Evolutionary conservation across 2,113 vertebrate species (phyloP).

Genomic region (Lagopus leucura): DNA sequence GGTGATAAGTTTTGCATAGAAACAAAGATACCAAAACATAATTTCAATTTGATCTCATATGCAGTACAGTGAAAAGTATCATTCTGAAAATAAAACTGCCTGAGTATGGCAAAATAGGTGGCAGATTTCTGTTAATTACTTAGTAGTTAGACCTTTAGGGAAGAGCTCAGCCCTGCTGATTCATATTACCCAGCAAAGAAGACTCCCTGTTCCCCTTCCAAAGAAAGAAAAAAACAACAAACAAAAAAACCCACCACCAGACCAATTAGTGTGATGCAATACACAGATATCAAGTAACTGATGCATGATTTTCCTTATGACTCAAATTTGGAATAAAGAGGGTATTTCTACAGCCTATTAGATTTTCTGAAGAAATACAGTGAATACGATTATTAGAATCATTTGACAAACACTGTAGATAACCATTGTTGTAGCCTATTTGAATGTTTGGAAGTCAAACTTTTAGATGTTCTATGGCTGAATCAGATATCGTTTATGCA

Average conservation of each 20-base stretch:
- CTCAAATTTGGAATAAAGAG: background rate
- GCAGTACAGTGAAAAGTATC: background rate
- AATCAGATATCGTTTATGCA: background rate
- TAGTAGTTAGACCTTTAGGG: background rate
- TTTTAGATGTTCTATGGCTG: background rate
- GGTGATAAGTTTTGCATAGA: background rate
- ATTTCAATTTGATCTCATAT: background rate
- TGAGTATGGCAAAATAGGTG: background rate
- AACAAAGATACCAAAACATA: background rate
- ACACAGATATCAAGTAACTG: background rate
- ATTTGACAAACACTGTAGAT: background rate
- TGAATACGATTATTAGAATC: background rate
- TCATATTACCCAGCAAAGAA: background rate
- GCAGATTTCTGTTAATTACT: background rate
- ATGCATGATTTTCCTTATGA: background rate
- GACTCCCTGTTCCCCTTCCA: background rate
- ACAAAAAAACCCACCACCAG: background rate
- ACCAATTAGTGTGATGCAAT: background rate
- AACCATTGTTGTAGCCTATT: background rate
- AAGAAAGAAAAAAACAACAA: background rate
- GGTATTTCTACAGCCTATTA: background rate
- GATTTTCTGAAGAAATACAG: background rate
- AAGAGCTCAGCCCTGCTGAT: background rate
- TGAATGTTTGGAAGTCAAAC: background rate
- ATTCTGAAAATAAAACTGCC: background rate